Percentiles rank a stretch among this genome's conserved stretches.
Conservation (phyloP, 2,797 vertebrate genomes). For the Pitangus sulphuratus region DNA sequence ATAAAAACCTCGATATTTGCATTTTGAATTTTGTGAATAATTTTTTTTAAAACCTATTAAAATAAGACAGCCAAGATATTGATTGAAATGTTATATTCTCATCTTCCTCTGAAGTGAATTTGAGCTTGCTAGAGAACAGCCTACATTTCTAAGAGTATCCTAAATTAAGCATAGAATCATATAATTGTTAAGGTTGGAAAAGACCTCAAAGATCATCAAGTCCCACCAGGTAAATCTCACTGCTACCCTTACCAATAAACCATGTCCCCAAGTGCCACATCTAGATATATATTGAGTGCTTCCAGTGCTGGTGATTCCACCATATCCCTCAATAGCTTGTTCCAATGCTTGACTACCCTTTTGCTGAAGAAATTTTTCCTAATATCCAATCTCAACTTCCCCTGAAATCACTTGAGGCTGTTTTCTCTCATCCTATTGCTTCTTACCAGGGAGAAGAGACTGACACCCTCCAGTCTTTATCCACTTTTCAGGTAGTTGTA, state of each 20-base stretch:
- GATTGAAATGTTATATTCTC: neutral
- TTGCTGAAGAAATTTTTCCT: neutral
- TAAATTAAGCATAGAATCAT: neutral
- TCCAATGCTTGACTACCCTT: neutral
- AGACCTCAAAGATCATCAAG: neutral
- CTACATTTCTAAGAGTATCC: neutral
- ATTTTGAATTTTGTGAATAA: neutral
- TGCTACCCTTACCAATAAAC: neutral
- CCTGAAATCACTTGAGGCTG: neutral
- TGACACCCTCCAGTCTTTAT: neutral
- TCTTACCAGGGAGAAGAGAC: neutral
- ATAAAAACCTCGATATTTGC: neutral
- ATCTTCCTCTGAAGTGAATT: neutral
- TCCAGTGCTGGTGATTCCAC: neutral
- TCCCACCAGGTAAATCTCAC: neutral
- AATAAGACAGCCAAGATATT: neutral
- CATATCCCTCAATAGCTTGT: neutral
- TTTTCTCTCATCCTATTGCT: neutral
- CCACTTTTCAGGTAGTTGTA: neutral
- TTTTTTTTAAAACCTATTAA: neutral
- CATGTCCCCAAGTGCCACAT: neutral
- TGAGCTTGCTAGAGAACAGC: neutral
- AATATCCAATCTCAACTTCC: neutral
- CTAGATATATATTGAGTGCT: neutral
- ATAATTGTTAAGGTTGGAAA: neutral